Conservation (phyloP, 2,888 invertebrate species). For the Calameuta pallipes region DNA sequence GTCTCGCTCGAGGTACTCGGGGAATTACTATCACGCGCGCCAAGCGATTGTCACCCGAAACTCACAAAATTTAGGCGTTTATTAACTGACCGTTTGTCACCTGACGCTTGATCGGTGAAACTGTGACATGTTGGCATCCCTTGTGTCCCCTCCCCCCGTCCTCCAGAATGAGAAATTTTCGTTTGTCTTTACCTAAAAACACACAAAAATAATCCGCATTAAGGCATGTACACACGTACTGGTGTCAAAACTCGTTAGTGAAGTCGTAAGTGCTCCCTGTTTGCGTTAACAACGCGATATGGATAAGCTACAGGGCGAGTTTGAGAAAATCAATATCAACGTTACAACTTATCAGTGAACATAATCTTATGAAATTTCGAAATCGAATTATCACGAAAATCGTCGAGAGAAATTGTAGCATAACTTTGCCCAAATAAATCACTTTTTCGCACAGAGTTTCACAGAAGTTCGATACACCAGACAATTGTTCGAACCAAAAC, state of each 20-base stretch:
- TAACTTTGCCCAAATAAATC: too few relatives aligned
- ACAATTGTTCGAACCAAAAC: too few relatives aligned
- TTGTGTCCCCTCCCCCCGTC: constrained; percentile 48
- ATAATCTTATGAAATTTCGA: neutral
- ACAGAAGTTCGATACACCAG: too few relatives aligned
- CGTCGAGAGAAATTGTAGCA: neutral
- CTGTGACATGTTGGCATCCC: constrained; percentile 52
- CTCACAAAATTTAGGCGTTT: too few relatives aligned
- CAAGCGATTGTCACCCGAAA: too few relatives aligned
- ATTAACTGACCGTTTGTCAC: constrained; percentile 34
- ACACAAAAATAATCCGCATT: neutral
- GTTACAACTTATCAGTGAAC: neutral
- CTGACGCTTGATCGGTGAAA: constrained; percentile 42
- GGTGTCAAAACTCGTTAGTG: neutral
- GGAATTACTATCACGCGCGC: too few relatives aligned
- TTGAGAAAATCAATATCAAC: neutral
- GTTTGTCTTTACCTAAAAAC: constrained; percentile 6
- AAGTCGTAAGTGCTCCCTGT: neutral
- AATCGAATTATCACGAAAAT: neutral
- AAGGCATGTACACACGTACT: neutral
- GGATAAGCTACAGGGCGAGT: neutral
- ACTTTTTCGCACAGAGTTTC: too few relatives aligned
- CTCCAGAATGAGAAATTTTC: constrained; percentile 52
- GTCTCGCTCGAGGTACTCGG: too few relatives aligned
- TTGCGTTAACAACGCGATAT: neutral